These are phyloP conservation scores for Podarcis raffonei DNA, from an alignment of 2,113 vertebrate genomes.

Conservation along the genomic window DNA sequence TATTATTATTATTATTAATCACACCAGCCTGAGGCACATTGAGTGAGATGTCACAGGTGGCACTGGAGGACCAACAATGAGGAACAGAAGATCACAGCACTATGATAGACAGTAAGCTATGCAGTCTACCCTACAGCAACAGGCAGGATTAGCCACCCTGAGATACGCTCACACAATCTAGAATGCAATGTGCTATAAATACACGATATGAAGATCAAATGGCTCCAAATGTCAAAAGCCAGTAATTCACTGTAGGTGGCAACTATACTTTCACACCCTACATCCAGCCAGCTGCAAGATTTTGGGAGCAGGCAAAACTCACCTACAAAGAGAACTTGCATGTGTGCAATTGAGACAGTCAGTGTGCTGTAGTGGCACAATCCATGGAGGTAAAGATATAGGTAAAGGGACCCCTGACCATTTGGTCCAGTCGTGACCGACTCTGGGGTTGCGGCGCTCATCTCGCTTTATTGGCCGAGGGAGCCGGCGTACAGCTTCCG, in stretches of 20 bases:
- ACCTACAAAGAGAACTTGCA: neutral
- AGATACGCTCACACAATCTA: neutral
- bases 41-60: neutral
- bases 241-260: neutral
- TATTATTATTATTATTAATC: neutral
- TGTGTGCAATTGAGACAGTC: neutral
- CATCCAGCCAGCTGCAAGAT: neutral
- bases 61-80: neutral
- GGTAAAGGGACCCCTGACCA: no score
- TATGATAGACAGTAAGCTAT: neutral
- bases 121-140: neutral
- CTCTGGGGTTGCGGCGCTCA: no score
- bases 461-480: no score
- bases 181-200: neutral
- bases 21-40: neutral
- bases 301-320: neutral
- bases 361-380: neutral
- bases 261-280: neutral
- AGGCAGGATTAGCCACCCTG: neutral
- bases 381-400: neutral
- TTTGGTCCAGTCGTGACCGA: no score
- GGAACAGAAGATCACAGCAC: neutral
- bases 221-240: neutral
- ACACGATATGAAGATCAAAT: neutral
- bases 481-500: no score